These are phyloP conservation scores for Margarornis squamiger DNA, from an alignment of 2,797 vertebrate species.

Conservation along the genomic window DNA sequence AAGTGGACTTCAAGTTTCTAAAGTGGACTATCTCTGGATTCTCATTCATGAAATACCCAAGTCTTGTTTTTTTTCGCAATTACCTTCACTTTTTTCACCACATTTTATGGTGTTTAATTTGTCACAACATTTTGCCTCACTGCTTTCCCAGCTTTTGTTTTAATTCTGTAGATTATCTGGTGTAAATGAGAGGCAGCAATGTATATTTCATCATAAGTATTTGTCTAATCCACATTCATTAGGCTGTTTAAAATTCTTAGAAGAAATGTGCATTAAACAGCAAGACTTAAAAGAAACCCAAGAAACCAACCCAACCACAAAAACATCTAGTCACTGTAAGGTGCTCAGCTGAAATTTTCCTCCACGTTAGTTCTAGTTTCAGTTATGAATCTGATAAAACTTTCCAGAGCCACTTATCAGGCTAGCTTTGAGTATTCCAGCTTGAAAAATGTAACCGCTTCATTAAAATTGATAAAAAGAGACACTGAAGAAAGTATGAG, in stretches of 20 bases:
- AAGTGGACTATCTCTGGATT: not conserved
- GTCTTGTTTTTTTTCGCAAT: not conserved
- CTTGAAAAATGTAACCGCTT: not conserved
- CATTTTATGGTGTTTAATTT: not conserved
- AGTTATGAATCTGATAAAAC: not conserved
- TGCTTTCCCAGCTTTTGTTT: not conserved
- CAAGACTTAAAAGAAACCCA: not conserved
- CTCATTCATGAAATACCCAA: not conserved
- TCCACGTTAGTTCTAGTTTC: not conserved
- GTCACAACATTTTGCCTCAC: not conserved
- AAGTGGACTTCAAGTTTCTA: not conserved
- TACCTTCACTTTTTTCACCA: rapidly evolving
- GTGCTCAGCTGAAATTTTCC: not conserved
- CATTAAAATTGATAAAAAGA: constrained; percentile 13
- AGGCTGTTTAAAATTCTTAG: not conserved
- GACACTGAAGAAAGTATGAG: not conserved
- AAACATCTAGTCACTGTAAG: not conserved
- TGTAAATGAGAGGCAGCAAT: not conserved
- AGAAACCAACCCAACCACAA: not conserved
- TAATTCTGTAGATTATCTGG: not conserved
- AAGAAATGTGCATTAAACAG: not conserved
- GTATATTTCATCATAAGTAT: not conserved
- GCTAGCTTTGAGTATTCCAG: not conserved
- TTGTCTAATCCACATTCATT: not conserved
- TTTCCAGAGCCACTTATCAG: not conserved